Percentiles rank a stretch among this genome's conserved stretches.
phyloP scores from a whole-genome alignment of 2,888 invertebrate genomes.

The Yponomeuta malinellus region DNA sequence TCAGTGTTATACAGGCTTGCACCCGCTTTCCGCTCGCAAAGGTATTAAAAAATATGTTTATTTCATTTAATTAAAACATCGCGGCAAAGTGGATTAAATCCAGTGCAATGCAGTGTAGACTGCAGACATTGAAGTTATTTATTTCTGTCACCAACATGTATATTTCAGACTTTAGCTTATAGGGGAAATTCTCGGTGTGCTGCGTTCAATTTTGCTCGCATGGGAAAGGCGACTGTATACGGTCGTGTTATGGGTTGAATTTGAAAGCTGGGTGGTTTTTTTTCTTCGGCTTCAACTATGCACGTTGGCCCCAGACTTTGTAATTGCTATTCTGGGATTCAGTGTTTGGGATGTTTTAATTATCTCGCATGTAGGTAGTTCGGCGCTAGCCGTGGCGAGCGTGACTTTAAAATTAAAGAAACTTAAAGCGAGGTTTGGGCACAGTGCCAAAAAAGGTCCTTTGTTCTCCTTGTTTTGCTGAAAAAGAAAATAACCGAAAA shows the following conservation, averaged over 20 bases:
- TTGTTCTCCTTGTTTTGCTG: background rate
- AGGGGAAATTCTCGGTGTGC: slow-evolving; percentile 54
- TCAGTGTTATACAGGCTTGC: background rate
- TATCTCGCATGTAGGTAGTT: slow-evolving; percentile 9
- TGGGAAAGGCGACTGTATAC: slow-evolving; percentile 31
- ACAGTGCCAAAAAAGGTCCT: background rate
- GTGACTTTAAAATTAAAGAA: background rate
- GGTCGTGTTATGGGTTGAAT: slow-evolving; percentile 28
- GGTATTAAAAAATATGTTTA: background rate
- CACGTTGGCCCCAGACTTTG: slow-evolving; percentile 52
- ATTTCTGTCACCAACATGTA: slow-evolving; percentile 51
- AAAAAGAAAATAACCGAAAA: background rate
- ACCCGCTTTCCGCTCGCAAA: background rate
- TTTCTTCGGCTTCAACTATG: slow-evolving; percentile 34
- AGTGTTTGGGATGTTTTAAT: slow-evolving; percentile 26
- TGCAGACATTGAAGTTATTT: slow-evolving; percentile 44
- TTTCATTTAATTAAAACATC: slow-evolving; percentile 56
- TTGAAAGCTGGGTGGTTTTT: slow-evolving; percentile 27
- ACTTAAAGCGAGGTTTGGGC: background rate
- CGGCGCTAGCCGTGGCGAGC: background rate
- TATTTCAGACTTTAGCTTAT: slow-evolving; percentile 53
- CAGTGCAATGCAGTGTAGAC: slow-evolving; percentile 47
- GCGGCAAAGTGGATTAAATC: slow-evolving; percentile 49
- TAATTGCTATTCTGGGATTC: slow-evolving; percentile 50
- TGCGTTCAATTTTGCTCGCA: slow-evolving; percentile 20